Conservation (phyloP, 2,113 vertebrate species). For the Podilymbus podiceps region DNA sequence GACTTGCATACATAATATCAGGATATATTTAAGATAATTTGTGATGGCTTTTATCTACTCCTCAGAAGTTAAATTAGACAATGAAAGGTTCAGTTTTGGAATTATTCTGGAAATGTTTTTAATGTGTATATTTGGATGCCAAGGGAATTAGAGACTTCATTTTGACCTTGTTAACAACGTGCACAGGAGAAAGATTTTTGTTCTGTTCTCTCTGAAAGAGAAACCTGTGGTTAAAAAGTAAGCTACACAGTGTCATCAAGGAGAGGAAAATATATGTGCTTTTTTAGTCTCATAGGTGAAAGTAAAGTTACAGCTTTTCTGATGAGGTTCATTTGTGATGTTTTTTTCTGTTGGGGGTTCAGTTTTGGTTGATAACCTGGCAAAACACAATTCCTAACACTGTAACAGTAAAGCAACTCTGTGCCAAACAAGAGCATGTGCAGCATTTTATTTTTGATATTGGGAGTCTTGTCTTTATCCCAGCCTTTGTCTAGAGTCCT, state of each 20-base stretch:
- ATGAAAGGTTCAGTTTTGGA: neutral
- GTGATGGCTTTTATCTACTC: neutral
- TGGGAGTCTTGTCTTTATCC: neutral
- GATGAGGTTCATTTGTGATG: neutral
- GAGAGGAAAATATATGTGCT: neutral
- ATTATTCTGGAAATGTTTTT: neutral
- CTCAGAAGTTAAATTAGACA: neutral
- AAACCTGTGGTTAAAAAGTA: neutral
- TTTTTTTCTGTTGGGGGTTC: neutral
- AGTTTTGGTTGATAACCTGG: neutral
- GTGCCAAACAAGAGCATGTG: neutral
- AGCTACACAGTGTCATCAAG: neutral
- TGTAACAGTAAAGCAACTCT: neutral
- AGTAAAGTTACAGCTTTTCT: neutral
- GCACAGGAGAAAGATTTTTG: neutral
- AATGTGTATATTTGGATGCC: neutral
- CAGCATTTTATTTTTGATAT: neutral
- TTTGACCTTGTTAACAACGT: neutral
- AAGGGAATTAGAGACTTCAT: neutral
- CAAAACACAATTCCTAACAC: neutral
- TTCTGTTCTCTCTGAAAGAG: neutral
- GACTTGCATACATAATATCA: neutral
- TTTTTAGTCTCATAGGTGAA: neutral
- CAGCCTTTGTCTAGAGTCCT: neutral
- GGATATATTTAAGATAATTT: neutral